phyloP scores from a whole-genome alignment of 1,140 invertebrate species.

The Leptopilina clavipes region DNA sequence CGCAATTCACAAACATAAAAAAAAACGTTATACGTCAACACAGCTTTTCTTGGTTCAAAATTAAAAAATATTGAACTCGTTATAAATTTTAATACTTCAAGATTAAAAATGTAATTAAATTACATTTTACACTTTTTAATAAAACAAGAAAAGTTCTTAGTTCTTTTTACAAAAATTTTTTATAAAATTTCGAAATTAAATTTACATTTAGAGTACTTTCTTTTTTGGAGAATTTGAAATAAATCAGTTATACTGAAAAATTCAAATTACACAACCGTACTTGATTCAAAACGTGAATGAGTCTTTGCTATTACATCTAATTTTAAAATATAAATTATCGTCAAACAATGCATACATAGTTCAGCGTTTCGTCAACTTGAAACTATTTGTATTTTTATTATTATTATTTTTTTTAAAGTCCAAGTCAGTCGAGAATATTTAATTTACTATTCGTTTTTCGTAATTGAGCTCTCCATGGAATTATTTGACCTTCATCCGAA shows the following conservation, averaged over 20 bases:
- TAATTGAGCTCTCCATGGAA: slow-evolving; percentile 90
- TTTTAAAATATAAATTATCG: slow-evolving; percentile 1
- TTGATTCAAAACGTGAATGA: neutral
- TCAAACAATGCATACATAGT: slow-evolving; percentile 7
- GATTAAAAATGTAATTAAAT: neutral
- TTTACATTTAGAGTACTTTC: too few relatives aligned
- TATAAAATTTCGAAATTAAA: neutral
- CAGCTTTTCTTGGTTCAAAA: neutral
- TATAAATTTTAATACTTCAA: neutral
- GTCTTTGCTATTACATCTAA: slow-evolving; percentile 6
- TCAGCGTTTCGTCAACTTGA: neutral
- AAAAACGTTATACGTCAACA: neutral
- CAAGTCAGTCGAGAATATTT: slow-evolving; percentile 81
- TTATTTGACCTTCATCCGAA: slow-evolving; percentile 79
- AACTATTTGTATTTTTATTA: neutral
- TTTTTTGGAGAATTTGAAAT: neutral
- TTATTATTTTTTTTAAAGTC: neutral
- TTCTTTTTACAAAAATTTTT: neutral
- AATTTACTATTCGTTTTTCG: slow-evolving; percentile 91
- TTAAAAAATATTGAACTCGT: neutral
- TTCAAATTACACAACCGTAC: neutral
- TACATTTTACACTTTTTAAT: neutral
- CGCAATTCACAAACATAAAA: neutral
- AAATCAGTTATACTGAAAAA: neutral
- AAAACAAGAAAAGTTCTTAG: too few relatives aligned